Evolutionary conservation across 2,113 vertebrate genomes (phyloP).

Genomic region (Sitta europaea): DNA sequence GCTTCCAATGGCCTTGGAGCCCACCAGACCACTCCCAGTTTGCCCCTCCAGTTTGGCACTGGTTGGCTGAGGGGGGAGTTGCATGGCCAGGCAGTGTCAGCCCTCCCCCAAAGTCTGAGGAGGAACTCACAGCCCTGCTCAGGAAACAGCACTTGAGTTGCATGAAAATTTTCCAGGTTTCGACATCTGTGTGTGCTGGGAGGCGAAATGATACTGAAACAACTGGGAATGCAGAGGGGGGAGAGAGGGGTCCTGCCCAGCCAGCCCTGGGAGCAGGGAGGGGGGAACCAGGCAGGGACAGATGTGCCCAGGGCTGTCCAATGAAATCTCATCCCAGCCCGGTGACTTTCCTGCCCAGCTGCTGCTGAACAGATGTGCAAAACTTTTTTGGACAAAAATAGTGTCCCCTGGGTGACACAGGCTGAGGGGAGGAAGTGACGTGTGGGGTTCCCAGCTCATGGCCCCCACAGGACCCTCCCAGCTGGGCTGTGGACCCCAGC

Average conservation of each 20-base stretch:
- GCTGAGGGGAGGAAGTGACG: not conserved
- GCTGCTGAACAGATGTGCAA: constrained; percentile 43
- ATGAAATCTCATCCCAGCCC: not conserved
- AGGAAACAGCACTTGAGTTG: not conserved
- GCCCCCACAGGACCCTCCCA: not conserved
- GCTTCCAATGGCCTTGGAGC: rapidly evolving
- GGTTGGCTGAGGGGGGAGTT: not conserved
- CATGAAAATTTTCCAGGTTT: constrained; percentile 12
- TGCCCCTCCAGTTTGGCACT: not conserved
- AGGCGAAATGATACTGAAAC: not conserved
- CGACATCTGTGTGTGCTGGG: not conserved
- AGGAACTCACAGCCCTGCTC: not conserved
- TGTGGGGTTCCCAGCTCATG: not conserved
- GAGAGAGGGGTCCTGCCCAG: not conserved
- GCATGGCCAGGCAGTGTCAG: not conserved
- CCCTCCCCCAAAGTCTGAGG: not conserved
- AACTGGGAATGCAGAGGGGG: not conserved
- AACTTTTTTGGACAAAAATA: not conserved
- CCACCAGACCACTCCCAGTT: not conserved
- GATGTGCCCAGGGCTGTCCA: not conserved
- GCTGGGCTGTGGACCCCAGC: not conserved
- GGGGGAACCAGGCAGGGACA: not conserved
- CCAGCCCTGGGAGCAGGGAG: rapidly evolving
- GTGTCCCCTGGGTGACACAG: not conserved
- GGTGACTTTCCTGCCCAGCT: not conserved